phyloP scores from a whole-genome alignment of 2,888 invertebrate genomes.

The Beris morrisii region DNA sequence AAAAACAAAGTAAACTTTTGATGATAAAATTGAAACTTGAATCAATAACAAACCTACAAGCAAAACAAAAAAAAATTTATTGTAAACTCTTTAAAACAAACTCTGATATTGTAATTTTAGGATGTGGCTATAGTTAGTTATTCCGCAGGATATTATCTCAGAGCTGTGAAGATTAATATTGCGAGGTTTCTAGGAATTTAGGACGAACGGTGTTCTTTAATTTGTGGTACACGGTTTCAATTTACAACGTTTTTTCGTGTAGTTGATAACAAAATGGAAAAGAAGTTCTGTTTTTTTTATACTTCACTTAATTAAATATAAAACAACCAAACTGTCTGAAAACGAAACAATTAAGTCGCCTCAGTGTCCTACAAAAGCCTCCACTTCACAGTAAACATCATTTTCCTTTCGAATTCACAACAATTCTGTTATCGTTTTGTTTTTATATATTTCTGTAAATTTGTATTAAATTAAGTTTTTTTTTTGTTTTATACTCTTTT shows the following conservation, averaged over 20 bases:
- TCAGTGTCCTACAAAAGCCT: constrained; percentile 16
- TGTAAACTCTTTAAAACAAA: constrained; percentile 1
- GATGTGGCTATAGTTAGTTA: constrained; percentile 14
- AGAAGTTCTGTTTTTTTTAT: background rate
- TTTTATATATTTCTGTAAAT: constrained; percentile 6
- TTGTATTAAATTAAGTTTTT: background rate
- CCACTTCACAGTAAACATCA: constrained; percentile 25
- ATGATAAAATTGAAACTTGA: constrained; percentile 1
- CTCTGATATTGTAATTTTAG: constrained; percentile 21
- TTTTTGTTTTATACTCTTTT: background rate
- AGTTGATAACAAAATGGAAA: background rate
- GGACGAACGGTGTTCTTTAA: background rate
- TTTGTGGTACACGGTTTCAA: constrained; percentile 26
- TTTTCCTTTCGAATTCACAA: background rate
- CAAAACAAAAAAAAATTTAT: background rate
- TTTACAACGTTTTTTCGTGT: background rate
- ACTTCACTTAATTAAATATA: background rate
- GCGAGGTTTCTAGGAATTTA: constrained; percentile 27
- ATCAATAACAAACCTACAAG: background rate
- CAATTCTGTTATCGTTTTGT: constrained; percentile 2
- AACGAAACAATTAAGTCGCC: background rate
- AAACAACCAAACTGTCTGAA: background rate
- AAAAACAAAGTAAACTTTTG: constrained; percentile 6
- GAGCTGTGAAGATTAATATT: constrained; percentile 30
- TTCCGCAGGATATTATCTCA: constrained; percentile 27